Percentiles rank a stretch among this genome's conserved stretches.
Conservation (phyloP, 2,113 vertebrate species). For the Phalacrocorax pelagicus region DNA sequence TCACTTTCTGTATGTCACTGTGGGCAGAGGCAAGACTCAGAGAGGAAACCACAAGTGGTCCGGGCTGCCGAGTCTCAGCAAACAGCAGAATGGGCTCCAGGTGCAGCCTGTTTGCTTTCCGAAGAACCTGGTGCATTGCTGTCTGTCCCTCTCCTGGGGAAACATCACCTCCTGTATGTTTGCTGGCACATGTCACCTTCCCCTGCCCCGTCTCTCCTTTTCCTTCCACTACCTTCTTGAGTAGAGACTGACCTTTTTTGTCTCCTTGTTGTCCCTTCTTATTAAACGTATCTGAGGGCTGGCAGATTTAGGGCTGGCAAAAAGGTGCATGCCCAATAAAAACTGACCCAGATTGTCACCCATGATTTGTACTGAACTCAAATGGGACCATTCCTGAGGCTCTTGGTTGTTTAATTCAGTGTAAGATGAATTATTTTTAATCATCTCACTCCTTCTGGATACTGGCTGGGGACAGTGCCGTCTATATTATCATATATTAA, state of each 20-base stretch:
- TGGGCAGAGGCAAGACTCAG: slow-evolving; percentile 33
- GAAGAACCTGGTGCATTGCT: not conserved
- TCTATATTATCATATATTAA: slow-evolving; percentile 53
- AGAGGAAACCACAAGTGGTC: slow-evolving; percentile 59
- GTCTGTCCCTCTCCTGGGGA: not conserved
- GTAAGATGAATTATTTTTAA: slow-evolving; percentile 67
- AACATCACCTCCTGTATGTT: not conserved
- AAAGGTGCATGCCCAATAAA: slow-evolving; percentile 46
- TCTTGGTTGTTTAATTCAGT: slow-evolving; percentile 51
- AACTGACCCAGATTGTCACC: slow-evolving; percentile 64
- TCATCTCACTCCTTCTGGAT: slow-evolving; percentile 46
- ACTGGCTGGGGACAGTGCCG: not conserved
- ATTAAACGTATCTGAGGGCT: slow-evolving; percentile 14
- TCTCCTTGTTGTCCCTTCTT: slow-evolving; percentile 28
- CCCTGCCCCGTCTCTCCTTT: not conserved
- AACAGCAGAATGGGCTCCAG: slow-evolving; percentile 26
- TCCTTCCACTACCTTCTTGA: not conserved
- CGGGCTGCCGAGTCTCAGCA: not conserved
- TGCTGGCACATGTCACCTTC: not conserved
- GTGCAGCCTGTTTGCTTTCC: slow-evolving; percentile 15
- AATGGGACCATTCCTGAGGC: slow-evolving; percentile 9
- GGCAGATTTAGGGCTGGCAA: slow-evolving; percentile 49
- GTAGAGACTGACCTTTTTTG: not conserved
- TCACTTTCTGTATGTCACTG: slow-evolving; percentile 44
- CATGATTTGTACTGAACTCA: slow-evolving; percentile 45